These are phyloP conservation scores for Halichoeres trimaculatus DNA, from an alignment of 2,113 vertebrate species.

Conservation along the genomic window DNA sequence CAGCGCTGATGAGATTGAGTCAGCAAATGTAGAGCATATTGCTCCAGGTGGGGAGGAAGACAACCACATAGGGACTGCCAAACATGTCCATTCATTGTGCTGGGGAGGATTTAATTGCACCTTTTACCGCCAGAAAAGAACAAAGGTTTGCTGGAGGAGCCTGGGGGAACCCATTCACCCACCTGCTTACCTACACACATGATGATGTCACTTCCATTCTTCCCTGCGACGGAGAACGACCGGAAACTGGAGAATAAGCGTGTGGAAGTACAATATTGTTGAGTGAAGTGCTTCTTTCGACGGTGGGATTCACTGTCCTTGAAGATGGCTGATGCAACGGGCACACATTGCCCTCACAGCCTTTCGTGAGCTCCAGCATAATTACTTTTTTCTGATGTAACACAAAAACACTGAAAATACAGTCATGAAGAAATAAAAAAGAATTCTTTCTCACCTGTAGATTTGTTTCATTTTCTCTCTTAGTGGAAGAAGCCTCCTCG, in stretches of 20 bases:
- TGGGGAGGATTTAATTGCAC: conserved; percentile 51
- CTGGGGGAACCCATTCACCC: conserved; percentile 51
- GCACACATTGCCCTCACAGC: not conserved
- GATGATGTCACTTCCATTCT: conserved; percentile 45
- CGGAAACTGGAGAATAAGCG: conserved; percentile 24
- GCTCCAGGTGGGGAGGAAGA: not conserved
- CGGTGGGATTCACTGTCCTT: conserved; percentile 28
- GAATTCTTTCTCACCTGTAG: too few relatives aligned
- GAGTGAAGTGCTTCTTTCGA: not conserved
- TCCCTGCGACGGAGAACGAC: not conserved
- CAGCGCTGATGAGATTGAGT: conserved; percentile 39
- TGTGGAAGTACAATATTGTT: not conserved
- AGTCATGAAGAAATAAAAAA: too few relatives aligned
- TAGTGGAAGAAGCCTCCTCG: too few relatives aligned
- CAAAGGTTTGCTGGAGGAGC: conserved; percentile 38
- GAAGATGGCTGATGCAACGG: conserved; percentile 10
- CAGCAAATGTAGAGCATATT: conserved; percentile 29
- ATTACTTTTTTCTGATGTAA: not conserved
- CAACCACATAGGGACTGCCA: conserved; percentile 10
- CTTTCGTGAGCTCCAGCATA: not conserved
- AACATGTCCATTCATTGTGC: conserved; percentile 20
- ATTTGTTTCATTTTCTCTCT: too few relatives aligned
- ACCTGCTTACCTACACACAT: conserved; percentile 15
- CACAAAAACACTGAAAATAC: not conserved
- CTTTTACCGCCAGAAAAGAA: conserved; percentile 34